Evolutionary conservation across 2,797 vertebrate genomes (phyloP).

Genomic region (Cyprinodon diabolis): DNA sequence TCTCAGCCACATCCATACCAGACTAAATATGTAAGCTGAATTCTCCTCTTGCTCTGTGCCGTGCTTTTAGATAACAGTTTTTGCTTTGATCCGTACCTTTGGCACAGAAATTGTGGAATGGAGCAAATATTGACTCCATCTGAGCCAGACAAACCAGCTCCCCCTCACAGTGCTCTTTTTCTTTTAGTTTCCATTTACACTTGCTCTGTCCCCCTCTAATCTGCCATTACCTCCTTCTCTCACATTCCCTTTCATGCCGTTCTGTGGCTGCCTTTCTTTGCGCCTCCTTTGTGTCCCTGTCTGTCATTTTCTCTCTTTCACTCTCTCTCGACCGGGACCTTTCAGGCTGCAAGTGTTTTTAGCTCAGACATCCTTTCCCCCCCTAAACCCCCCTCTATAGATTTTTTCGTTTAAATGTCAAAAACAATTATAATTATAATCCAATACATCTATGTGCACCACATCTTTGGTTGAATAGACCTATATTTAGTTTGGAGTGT

Average conservation of each 20-base stretch:
- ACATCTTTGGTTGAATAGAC: slow-evolving; percentile 10
- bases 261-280: slow-evolving; percentile 63
- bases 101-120: slow-evolving; percentile 73
- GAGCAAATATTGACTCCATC: slow-evolving; percentile 83
- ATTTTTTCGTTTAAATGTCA: background rate
- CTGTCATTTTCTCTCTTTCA: slow-evolving; percentile 52
- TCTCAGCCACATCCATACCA: slow-evolving; percentile 14
- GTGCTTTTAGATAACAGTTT: slow-evolving; percentile 43
- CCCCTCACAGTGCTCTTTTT: slow-evolving; percentile 39
- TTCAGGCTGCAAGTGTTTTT: slow-evolving; percentile 46
- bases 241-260: slow-evolving; percentile 68
- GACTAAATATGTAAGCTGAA: slow-evolving; percentile 45
- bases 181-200: slow-evolving; percentile 51
- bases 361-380: slow-evolving; percentile 23
- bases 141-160: slow-evolving; percentile 66
- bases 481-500: slow-evolving; percentile 22
- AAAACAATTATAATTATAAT: slow-evolving; percentile 16
- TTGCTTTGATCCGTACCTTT: slow-evolving; percentile 66
- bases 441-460: slow-evolving; percentile 13
- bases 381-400: slow-evolving; percentile 15
- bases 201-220: slow-evolving; percentile 62
- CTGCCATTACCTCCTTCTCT: slow-evolving; percentile 72
- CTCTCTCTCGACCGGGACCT: slow-evolving; percentile 26
- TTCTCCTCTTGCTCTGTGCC: slow-evolving; percentile 30
- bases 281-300: slow-evolving; percentile 60